phyloP scores from a whole-genome alignment of 23 tunicate genomes.

The Clavelina lepadiformis region DNA sequence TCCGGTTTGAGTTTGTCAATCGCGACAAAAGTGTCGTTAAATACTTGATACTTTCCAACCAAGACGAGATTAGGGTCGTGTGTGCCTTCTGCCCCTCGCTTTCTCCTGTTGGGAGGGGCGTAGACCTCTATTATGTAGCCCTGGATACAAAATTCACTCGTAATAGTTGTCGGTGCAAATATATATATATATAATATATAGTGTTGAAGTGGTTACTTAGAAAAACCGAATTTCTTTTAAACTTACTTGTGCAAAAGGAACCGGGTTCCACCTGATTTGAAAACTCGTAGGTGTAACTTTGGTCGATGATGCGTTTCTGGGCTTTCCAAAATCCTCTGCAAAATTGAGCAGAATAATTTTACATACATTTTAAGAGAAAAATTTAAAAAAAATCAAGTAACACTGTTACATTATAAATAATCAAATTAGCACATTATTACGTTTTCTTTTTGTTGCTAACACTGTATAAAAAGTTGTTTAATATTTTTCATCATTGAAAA shows the following conservation, averaged over 20 bases:
- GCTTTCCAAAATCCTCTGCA: slow-evolving; percentile 36
- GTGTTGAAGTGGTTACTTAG: no score
- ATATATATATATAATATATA: no score
- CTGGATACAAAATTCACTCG: no score
- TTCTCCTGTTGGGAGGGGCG: no score
- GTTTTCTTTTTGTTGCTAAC: background rate
- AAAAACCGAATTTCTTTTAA: no score
- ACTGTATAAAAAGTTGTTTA: background rate
- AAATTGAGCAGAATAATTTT: background rate
- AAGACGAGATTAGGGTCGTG: no score
- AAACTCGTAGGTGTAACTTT: slow-evolving; percentile 6
- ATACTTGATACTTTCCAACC: background rate
- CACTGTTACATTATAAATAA: no score
- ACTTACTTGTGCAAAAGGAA: slow-evolving; percentile 13
- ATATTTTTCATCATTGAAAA: no score
- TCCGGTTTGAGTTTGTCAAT: slow-evolving; percentile 5
- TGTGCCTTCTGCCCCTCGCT: no score
- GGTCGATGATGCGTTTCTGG: slow-evolving; percentile 3
- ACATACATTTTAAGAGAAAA: background rate
- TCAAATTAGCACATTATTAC: background rate
- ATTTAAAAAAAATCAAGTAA: no score
- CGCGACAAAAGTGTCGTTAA: background rate
- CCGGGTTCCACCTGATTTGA: slow-evolving; percentile 16
- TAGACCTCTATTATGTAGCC: no score
- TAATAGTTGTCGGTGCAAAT: no score